Conservation (phyloP, 2,888 invertebrate species). For the Autographa gamma region DNA sequence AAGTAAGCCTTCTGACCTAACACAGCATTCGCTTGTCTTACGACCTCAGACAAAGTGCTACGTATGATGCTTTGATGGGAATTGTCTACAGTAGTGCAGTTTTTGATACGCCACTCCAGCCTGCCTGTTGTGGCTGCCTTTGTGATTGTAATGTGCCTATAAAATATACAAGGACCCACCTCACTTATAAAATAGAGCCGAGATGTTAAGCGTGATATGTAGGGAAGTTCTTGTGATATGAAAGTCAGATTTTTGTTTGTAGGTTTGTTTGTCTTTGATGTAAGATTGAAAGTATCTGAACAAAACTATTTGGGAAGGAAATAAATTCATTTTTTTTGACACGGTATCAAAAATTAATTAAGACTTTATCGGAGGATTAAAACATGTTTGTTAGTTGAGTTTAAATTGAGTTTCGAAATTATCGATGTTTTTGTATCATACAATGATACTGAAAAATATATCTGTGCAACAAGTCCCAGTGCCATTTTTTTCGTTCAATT, state of each 20-base stretch:
- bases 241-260: background rate
- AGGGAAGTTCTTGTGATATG: background rate
- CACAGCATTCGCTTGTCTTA: conserved; percentile 17
- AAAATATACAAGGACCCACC: conserved; percentile 8
- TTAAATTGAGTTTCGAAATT: too few relatives aligned
- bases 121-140: conserved; percentile 50
- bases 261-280: background rate
- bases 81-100: conserved; percentile 63
- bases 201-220: background rate
- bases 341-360: too few relatives aligned
- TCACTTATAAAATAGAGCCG: background rate
- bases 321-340: too few relatives aligned
- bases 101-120: conserved; percentile 58
- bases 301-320: too few relatives aligned
- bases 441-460: too few relatives aligned
- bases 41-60: conserved; percentile 55
- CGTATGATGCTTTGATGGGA: conserved; percentile 59
- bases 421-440: too few relatives aligned
- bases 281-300: background rate
- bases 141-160: conserved; percentile 54
- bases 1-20: conserved; percentile 40
- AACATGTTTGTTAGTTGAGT: too few relatives aligned
- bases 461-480: background rate
- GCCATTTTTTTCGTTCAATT: too few relatives aligned
- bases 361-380: too few relatives aligned